phyloP scores from a whole-genome alignment of 2,797 vertebrate genomes.

The Gastrophryne carolinensis region DNA sequence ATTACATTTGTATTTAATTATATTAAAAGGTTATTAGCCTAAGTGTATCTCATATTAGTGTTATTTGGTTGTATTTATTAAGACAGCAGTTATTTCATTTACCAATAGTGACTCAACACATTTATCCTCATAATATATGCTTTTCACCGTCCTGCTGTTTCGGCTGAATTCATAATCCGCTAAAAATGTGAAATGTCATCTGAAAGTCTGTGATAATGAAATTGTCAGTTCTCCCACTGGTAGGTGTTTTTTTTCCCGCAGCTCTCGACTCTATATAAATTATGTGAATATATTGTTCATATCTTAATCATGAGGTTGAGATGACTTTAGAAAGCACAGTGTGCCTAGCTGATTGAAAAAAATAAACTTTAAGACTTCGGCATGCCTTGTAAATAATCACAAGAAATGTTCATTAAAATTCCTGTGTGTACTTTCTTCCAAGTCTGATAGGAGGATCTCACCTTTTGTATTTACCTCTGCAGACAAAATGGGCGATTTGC shows the following conservation, averaged over 20 bases:
- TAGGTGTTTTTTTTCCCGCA: background rate
- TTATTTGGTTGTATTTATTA: no score
- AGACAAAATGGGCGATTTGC: conserved; percentile 81
- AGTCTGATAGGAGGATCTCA: background rate
- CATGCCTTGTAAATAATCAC: background rate
- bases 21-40: background rate
- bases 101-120: background rate
- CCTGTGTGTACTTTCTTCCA: background rate
- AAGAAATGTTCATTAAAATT: background rate
- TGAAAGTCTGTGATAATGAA: background rate
- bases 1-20: background rate
- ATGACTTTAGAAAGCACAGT: background rate
- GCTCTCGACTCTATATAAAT: background rate
- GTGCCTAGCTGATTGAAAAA: background rate
- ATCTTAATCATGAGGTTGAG: conserved; percentile 16
- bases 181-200: background rate
- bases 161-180: background rate
- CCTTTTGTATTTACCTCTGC: conserved; percentile 53
- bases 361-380: background rate
- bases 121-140: background rate
- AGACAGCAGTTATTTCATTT: background rate
- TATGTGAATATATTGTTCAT: background rate
- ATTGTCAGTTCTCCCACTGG: background rate
- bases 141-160: background rate
- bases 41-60: background rate